phyloP scores from a whole-genome alignment of 1,140 invertebrate species.

The Neuroterus valhalla region DNA sequence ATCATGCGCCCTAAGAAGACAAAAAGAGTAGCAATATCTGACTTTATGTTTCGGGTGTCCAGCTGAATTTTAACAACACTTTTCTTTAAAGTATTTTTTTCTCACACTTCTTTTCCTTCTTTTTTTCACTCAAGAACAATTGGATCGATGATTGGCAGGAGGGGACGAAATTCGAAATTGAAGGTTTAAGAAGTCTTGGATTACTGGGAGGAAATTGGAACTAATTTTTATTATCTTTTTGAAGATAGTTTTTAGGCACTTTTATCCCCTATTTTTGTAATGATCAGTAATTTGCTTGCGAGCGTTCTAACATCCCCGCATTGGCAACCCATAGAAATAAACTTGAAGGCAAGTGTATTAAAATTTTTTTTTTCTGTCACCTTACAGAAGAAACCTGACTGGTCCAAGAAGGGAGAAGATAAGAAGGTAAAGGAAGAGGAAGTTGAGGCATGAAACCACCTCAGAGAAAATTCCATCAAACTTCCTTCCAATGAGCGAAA shows the following conservation, averaged over 20 bases:
- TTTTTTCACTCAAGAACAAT: not conserved
- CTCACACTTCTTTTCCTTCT: not conserved
- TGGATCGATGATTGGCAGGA: not conserved
- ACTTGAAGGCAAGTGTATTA: constrained; percentile 34
- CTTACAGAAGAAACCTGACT: constrained; percentile 92
- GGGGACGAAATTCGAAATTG: constrained; percentile 10
- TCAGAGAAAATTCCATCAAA: constrained; percentile 47
- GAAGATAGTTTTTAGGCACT: no score
- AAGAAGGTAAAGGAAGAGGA: constrained; percentile 92
- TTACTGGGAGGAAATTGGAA: no score
- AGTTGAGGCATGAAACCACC: constrained; percentile 84
- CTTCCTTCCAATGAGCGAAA: constrained; percentile 51
- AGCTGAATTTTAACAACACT: no score
- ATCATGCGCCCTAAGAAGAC: no score
- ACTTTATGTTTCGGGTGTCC: no score
- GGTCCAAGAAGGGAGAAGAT: constrained; percentile 91
- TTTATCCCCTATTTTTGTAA: constrained; percentile 33
- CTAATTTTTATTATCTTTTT: no score
- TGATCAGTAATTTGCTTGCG: constrained; percentile 44
- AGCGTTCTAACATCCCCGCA: constrained; percentile 44
- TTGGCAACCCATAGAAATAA: constrained; percentile 41
- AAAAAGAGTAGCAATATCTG: no score
- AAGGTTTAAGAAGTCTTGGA: not conserved
- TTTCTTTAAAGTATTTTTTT: no score
- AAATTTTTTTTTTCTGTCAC: constrained; percentile 54